Percentiles rank a stretch among this genome's conserved stretches.
Evolutionary conservation across 1,140 invertebrate species (phyloP).

Genomic region (Camponotus pennsylvanicus): DNA sequence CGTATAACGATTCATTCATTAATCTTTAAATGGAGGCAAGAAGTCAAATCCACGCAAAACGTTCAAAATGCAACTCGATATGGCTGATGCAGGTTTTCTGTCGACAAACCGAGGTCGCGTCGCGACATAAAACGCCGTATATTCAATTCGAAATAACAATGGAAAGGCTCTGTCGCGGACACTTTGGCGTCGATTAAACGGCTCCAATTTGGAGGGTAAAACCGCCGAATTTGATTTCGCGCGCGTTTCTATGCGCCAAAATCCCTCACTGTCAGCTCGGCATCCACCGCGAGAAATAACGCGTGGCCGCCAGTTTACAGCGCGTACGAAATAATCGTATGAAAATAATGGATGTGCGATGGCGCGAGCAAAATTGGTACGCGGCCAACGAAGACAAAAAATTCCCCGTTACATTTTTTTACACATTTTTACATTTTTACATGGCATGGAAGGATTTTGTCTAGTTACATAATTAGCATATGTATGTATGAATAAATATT

Average conservation of each 20-base stretch:
- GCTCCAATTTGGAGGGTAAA: conserved; percentile 58
- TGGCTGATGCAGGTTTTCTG: conserved; percentile 43
- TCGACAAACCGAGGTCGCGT: conserved; percentile 39
- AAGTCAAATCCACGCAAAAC: conserved; percentile 49
- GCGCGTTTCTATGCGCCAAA: conserved; percentile 57
- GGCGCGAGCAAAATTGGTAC: conserved; percentile 13
- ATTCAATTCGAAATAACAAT: conserved; percentile 62
- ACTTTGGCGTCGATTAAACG: conserved; percentile 58
- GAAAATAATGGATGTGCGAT: conserved; percentile 51
- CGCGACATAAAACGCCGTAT: conserved; percentile 55
- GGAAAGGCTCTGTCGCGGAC: conserved; percentile 54
- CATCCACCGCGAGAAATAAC: conserved; percentile 19
- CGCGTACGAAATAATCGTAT: conserved; percentile 55
- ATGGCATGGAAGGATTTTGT: background rate
- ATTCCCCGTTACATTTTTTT: conserved; percentile 14
- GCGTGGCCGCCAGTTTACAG: conserved; percentile 3
- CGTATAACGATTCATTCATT: conserved; percentile 20
- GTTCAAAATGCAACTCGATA: conserved; percentile 57
- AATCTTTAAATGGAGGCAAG: conserved; percentile 40
- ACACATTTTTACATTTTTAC: background rate
- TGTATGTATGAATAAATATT: background rate
- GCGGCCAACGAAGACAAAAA: conserved; percentile 34
- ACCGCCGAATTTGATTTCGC: conserved; percentile 61
- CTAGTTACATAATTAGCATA: background rate
- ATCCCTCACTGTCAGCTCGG: conserved; percentile 57